Evolutionary conservation across 1,140 invertebrate species (phyloP), one percentile per base, ranked within the genome.

Genomic region (Aphidius ervi): DNA sequence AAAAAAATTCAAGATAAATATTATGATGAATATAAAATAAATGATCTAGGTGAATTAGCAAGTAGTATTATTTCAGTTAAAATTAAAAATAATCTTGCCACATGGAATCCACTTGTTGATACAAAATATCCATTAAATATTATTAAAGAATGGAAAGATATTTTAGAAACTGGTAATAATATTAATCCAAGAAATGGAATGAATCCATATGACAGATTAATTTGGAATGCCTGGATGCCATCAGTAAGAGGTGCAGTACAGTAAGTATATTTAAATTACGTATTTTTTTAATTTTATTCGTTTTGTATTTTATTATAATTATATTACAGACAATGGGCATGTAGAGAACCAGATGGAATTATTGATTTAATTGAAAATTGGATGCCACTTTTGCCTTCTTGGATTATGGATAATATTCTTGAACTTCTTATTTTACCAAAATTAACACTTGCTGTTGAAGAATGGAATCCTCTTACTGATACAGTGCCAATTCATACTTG

Each of bases 391-490:
- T 71, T 97, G 53, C 94, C 95, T 0, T 72, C 75, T 0, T 96
- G 94, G 92, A 86, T 98, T 40, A 66, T 91, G 49, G 87, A 91
- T 58, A 91, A 93, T 70, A 85, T 95, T 62, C 79, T 93, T 6
- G 88, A 95, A 56, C 87, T 95, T 65, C 76, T 93, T 6, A 82
- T 97, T 42, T 77, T 95, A 61, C 93, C 93, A 1, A 84, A 87
- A 59, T 74, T 99, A 43, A 85, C 88, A 40, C 71, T 81, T 10
- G 93, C 92, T 66, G 93, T 97, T 0, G 86, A 92, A 47, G 84
- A 86, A 46, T 99, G 97, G 97, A 93, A 99, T 82, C 97, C 97
- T 1, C 81, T 96, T 0, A 91, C 88, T 0, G 97, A 99, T 72
- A 91, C 89, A 0, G 86, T 97, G 57, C 95, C 96, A 3, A 93